A percentile compares a stretch with the other conserved stretches of the same genome.
These are phyloP conservation scores for Homarus gammarus DNA, from an alignment of 2,888 invertebrate genomes.

Conservation along the genomic window DNA sequence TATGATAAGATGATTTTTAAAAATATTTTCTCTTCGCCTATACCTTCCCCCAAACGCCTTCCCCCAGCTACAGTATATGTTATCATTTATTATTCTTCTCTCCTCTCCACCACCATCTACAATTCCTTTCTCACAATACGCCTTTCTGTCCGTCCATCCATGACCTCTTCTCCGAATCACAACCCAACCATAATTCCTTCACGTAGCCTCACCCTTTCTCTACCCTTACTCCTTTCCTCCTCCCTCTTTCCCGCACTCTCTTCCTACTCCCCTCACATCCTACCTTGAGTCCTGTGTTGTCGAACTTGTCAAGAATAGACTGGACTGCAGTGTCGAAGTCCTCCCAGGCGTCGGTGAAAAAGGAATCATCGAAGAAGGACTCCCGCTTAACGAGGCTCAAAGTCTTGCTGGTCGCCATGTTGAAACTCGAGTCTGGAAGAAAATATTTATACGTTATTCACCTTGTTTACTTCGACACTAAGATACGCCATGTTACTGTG, in stretches of 20 bases:
- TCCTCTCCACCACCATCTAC: no score
- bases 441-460: no score
- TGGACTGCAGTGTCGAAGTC: slow-evolving; percentile 74
- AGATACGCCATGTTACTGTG: background rate
- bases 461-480: background rate
- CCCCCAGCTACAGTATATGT: no score
- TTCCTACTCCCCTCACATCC: background rate
- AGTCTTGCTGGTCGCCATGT: slow-evolving; percentile 40
- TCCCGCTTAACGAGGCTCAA: slow-evolving; percentile 68
- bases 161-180: no score
- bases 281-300: slow-evolving; percentile 69
- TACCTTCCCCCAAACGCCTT: no score
- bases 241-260: background rate
- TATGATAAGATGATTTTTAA: no score
- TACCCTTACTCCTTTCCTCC: background rate
- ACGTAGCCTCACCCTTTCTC: background rate
- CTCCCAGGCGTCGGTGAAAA: slow-evolving; percentile 74
- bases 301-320: slow-evolving; percentile 71
- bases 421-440: slow-evolving; percentile 16
- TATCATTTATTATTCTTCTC: no score
- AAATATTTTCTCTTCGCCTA: no score
- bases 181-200: no score
- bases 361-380: slow-evolving; percentile 72
- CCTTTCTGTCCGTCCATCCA: no score
- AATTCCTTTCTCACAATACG: no score